Evolutionary conservation across 1,140 invertebrate species (phyloP).

Genomic region (Sinella curviseta): DNA sequence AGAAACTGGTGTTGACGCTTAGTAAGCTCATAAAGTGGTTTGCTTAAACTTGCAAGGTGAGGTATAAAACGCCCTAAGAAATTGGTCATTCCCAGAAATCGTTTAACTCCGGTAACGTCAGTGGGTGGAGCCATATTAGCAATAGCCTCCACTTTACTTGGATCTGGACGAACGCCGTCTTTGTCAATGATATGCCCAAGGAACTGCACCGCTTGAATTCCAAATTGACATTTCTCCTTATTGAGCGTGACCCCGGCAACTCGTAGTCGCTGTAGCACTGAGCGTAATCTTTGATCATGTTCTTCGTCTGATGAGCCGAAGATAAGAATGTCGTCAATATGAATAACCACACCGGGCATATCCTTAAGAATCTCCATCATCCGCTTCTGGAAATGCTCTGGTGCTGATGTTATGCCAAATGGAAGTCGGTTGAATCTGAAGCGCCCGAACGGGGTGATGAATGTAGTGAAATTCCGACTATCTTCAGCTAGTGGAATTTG

Average conservation of each 20-base stretch:
- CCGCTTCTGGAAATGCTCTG: too few species aligned
- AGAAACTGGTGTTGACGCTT: too few species aligned
- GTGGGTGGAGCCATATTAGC: constrained; percentile 44
- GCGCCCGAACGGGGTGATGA: too few species aligned
- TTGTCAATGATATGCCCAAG: constrained; percentile 55
- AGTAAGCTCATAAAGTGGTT: constrained; percentile 47
- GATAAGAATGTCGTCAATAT: too few species aligned
- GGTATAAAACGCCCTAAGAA: constrained; percentile 50
- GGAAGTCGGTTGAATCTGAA: too few species aligned
- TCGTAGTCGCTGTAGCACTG: constrained; percentile 40
- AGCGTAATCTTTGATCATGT: constrained; percentile 48
- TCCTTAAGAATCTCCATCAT: too few species aligned
- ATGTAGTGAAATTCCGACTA: too few species aligned
- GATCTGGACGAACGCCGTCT: constrained; percentile 53
- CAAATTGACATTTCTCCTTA: constrained; percentile 53
- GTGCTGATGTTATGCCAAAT: too few species aligned
- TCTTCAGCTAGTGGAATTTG: constrained; percentile 53
- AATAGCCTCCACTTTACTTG: constrained; percentile 52
- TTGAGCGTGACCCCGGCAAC: neutral
- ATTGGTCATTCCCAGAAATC: too few species aligned
- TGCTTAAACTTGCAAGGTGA: constrained; percentile 53
- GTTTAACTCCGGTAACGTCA: constrained; percentile 42
- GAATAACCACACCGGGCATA: too few species aligned
- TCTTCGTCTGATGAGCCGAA: constrained; percentile 39
- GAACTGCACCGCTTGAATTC: constrained; percentile 50